A percentile compares a stretch with the other conserved stretches of the same genome.
Evolutionary conservation across 2,888 invertebrate genomes (phyloP).

Genomic region (Lasioglossum vierecki): DNA sequence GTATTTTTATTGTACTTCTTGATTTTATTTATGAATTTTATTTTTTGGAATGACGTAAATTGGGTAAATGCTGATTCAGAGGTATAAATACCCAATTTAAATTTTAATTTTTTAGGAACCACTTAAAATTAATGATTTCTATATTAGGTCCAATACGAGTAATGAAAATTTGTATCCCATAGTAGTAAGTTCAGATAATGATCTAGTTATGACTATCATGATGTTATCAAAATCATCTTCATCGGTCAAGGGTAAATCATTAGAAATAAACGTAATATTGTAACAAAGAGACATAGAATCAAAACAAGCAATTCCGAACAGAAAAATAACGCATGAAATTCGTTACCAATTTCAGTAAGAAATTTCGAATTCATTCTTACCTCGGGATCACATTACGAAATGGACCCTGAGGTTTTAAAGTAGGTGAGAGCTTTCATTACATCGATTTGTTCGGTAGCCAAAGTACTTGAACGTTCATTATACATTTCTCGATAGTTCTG

Average conservation of each 20-base stretch:
- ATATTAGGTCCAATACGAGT: background rate
- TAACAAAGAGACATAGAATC: background rate
- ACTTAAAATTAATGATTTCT: background rate
- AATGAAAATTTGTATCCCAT: background rate
- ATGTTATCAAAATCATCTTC: background rate
- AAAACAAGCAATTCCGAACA: background rate
- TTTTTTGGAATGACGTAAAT: background rate
- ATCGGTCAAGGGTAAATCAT: background rate
- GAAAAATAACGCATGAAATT: background rate
- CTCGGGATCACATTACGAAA: conserved; percentile 22
- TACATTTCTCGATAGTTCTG: conserved; percentile 59
- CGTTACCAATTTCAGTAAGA: background rate
- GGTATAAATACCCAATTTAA: background rate
- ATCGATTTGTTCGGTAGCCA: conserved; percentile 26
- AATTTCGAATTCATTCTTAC: conserved; percentile 36
- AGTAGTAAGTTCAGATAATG: background rate
- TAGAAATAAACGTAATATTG: background rate
- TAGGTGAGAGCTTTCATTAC: conserved; percentile 50
- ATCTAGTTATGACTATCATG: background rate
- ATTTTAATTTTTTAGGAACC: background rate
- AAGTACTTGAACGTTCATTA: conserved; percentile 49
- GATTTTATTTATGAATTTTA: background rate
- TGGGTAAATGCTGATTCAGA: background rate
- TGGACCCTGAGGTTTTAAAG: conserved; percentile 36
- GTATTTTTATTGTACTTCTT: background rate